Base-by-base conservation (phyloP, 2,888 invertebrate genomes). In the Hybos culiciformis region DNA sequence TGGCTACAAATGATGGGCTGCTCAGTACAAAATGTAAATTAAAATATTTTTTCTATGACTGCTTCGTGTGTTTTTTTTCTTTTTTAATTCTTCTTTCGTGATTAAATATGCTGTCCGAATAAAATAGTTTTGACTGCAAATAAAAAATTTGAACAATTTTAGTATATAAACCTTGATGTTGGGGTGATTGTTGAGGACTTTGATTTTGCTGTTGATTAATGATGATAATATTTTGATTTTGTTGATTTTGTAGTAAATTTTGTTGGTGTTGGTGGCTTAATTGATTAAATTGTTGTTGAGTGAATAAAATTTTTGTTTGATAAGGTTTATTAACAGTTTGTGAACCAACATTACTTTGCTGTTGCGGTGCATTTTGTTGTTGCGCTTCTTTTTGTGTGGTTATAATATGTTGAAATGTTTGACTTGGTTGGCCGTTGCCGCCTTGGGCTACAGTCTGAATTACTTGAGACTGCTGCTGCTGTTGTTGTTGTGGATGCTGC, bases 201-300 rank as follows among this genome's bases (percentile, higher is more conserved):
- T 41, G 33, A 44, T 59, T 60, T 4, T n/a, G n/a, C n/a, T n/a
- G 56, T 32, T 63, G 66, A 48, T 66, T 66, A 1, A 65, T 61
- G 41, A 66, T 63, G 32, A 63, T 60, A 6, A 66, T 62, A 49
- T 63, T 66, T 51, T 70, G 66, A 51, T 64, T 64, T 47, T 65
- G 63, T 43, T 66, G 67, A 50, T 62, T 63, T 48, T 68, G 64
- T 4, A 67, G 48, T 45, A 66, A 62, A 46, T 67, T 66, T 40
- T 66, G 64, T 44, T 70, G 70, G 45, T 70, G 70, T 52, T 78
- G 78, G 34, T 71, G 71, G 17, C 74, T 76, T 37, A 74, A 69
- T 51, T 77, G 76, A 57, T 77, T 77, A 50, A 76, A 71, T 50
- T 77, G 76, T 50, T 77, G 77, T 34, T 75, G 75, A 41, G 69